phyloP scores from a whole-genome alignment of 2,797 vertebrate genomes.

The Clamator glandarius region DNA sequence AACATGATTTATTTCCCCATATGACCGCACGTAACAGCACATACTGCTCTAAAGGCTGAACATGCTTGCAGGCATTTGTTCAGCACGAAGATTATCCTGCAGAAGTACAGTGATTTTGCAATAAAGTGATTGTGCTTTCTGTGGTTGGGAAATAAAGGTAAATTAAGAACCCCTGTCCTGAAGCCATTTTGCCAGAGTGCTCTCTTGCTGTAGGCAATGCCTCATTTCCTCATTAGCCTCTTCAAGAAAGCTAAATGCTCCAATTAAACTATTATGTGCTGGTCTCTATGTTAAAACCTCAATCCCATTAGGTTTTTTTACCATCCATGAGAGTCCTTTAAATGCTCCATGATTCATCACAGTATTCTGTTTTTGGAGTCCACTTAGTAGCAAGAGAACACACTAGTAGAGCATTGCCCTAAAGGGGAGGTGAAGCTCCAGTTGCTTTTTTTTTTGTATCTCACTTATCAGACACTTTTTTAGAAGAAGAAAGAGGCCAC shows the following conservation, averaged over 20 bases:
- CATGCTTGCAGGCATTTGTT: not conserved
- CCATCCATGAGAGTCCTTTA: not conserved
- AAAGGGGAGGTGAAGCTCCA: not conserved
- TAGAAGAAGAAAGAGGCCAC: slow-evolving; percentile 37
- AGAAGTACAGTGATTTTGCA: slow-evolving; percentile 27
- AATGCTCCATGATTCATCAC: not conserved
- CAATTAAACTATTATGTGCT: not conserved
- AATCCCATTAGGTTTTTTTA: not conserved
- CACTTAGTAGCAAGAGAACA: not conserved
- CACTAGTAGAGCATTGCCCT: rapidly evolving
- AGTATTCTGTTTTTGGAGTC: not conserved
- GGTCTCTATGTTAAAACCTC: not conserved
- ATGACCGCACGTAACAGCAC: not conserved
- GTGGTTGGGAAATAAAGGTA: slow-evolving; percentile 27
- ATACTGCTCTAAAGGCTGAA: not conserved
- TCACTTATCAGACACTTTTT: not conserved
- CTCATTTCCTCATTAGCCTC: not conserved
- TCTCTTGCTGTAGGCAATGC: not conserved
- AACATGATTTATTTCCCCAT: slow-evolving; percentile 24
- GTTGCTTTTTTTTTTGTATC: not conserved
- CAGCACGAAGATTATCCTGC: not conserved
- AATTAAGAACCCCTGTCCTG: slow-evolving; percentile 2
- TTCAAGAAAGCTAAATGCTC: not conserved
- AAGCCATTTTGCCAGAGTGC: not conserved
- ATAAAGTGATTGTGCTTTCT: not conserved